Percentiles rank a stretch among this genome's conserved stretches.
These are phyloP conservation scores for Diarsia dahlii DNA, from an alignment of 2,888 invertebrate genomes.

Conservation along the genomic window DNA sequence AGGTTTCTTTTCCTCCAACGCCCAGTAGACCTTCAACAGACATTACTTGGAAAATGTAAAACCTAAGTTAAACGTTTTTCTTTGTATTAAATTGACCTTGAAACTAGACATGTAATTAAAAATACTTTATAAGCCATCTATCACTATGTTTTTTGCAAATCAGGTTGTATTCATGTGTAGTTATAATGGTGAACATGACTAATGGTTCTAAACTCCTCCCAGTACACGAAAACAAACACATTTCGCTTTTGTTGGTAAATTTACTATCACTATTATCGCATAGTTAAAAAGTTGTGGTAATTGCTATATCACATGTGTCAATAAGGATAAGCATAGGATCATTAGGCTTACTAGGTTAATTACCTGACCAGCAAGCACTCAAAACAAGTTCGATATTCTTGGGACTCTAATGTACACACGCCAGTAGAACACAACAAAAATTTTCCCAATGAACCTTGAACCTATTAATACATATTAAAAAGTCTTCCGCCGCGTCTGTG, in stretches of 20 bases:
- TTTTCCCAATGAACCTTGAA: too few species aligned
- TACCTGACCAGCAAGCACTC: too few species aligned
- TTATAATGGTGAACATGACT: conserved; percentile 35
- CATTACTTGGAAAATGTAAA: conserved; percentile 12
- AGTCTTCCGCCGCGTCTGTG: too few species aligned
- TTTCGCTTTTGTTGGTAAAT: conserved; percentile 2
- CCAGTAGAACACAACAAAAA: too few species aligned
- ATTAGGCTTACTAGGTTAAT: too few species aligned
- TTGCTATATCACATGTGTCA: too few species aligned
- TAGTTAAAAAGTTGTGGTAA: not conserved
- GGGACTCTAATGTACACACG: too few species aligned
- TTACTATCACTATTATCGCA: conserved; percentile 22
- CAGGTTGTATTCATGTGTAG: conserved; percentile 6
- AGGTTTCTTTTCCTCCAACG: not conserved
- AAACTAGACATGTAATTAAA: conserved; percentile 29
- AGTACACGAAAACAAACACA: conserved; percentile 26
- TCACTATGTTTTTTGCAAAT: conserved; percentile 34
- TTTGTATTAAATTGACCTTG: conserved; percentile 21
- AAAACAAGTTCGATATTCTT: too few species aligned
- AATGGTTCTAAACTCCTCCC: conserved; percentile 38
- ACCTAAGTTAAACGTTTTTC: conserved; percentile 8
- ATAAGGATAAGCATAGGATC: too few species aligned
- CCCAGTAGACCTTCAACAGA: conserved; percentile 8
- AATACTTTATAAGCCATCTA: conserved; percentile 27
- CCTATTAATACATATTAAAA: too few species aligned